phyloP scores from a whole-genome alignment of 2,797 vertebrate genomes.

The Buceros bicornis region DNA sequence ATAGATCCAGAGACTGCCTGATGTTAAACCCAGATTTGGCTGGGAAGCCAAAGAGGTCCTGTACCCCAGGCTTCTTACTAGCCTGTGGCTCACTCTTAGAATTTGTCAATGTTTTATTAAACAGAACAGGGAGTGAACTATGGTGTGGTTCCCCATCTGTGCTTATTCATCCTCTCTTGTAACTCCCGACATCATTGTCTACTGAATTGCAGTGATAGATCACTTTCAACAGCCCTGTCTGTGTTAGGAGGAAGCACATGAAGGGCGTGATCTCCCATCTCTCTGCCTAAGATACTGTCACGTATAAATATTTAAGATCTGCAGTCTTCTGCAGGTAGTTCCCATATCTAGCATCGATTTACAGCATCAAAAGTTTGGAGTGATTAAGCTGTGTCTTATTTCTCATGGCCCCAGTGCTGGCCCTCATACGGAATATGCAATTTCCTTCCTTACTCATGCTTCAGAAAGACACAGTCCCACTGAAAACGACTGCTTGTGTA shows the following conservation, averaged over 20 bases:
- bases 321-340: not conserved
- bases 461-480: not conserved
- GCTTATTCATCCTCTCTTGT: not conserved
- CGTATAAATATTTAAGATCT: not conserved
- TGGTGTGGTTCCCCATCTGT: not conserved
- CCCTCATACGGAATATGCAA: not conserved
- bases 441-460: slow-evolving; percentile 24
- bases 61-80: not conserved
- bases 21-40: not conserved
- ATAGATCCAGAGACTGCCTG: not conserved
- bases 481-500: not conserved
- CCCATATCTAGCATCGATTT: not conserved
- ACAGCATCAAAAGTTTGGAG: not conserved
- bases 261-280: not conserved
- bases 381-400: not conserved
- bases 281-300: slow-evolving; percentile 19
- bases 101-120: not conserved
- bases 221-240: not conserved
- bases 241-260: not conserved
- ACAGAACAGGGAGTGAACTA: not conserved
- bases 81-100: not conserved
- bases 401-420: not conserved
- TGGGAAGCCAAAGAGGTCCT: not conserved
- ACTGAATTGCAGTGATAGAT: not conserved
- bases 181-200: not conserved